phyloP scores from a whole-genome alignment of 2,888 invertebrate species.

The Rhamphomyia laevipes region DNA sequence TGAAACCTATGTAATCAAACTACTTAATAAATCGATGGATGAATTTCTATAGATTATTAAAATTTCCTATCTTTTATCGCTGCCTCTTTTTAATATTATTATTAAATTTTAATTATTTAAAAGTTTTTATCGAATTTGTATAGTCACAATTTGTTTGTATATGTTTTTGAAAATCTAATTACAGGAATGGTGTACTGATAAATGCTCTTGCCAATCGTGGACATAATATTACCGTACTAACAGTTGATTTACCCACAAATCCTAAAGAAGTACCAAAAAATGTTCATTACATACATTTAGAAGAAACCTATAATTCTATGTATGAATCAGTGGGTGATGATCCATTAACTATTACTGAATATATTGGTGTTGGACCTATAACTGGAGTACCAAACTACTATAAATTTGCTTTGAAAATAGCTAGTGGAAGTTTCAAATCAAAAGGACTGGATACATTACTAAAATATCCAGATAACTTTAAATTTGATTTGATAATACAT shows the following conservation, averaged over 20 bases:
- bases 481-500: constrained; percentile 28
- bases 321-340: constrained; percentile 1
- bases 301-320: constrained; percentile 17
- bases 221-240: constrained; percentile 21
- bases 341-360: constrained; percentile 7
- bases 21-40: too few relatives aligned
- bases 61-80: too few relatives aligned
- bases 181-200: constrained; percentile 19
- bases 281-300: constrained; percentile 23
- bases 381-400: constrained; percentile 11
- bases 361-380: constrained; percentile 13
- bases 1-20: too few relatives aligned
- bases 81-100: too few relatives aligned
- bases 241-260: constrained; percentile 18
- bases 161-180: too few relatives aligned
- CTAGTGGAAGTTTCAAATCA: constrained; percentile 12
- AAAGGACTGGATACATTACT: constrained; percentile 20
- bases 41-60: too few relatives aligned
- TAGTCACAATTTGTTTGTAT: too few relatives aligned
- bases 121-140: too few relatives aligned
- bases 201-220: constrained; percentile 18
- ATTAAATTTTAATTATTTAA: too few relatives aligned
- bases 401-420: constrained; percentile 11
- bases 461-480: constrained; percentile 23
- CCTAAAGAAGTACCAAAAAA: constrained; percentile 15